Percentiles rank a stretch among this genome's conserved stretches.
Evolutionary conservation across 2,797 vertebrate species (phyloP).

Genomic region (Smutsia gigantea): DNA sequence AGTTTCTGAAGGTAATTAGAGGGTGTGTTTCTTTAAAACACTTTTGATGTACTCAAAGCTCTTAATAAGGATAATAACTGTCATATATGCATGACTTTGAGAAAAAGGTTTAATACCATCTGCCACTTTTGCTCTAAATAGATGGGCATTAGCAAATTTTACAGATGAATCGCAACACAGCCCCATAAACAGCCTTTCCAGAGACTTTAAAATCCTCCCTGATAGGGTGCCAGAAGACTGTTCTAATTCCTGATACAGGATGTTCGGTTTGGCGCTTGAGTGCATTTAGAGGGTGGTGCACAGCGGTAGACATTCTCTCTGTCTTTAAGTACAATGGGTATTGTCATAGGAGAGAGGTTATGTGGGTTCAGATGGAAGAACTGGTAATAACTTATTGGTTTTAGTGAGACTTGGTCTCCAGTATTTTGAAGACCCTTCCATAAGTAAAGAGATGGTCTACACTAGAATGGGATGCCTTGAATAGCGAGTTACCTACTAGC

Average conservation of each 20-base stretch:
- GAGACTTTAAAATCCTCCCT: neutral
- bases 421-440: neutral
- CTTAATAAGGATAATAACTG: slow-evolving; percentile 61
- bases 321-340: neutral
- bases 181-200: neutral
- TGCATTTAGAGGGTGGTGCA: neutral
- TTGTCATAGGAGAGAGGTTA: neutral
- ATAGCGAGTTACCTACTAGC: neutral
- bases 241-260: neutral
- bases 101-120: neutral
- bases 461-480: neutral
- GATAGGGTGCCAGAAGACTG: neutral
- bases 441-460: neutral
- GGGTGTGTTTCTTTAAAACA: slow-evolving; percentile 56
- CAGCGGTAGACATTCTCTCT: neutral
- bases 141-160: neutral
- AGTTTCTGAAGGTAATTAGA: slow-evolving; percentile 66
- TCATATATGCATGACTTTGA: neutral
- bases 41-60: slow-evolving; percentile 42
- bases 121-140: neutral
- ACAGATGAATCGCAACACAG: neutral
- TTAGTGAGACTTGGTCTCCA: neutral
- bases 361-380: neutral
- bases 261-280: neutral
- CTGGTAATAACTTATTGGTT: neutral